phyloP scores from a whole-genome alignment of 1,140 invertebrate species.

The Ooceraea biroi region DNA sequence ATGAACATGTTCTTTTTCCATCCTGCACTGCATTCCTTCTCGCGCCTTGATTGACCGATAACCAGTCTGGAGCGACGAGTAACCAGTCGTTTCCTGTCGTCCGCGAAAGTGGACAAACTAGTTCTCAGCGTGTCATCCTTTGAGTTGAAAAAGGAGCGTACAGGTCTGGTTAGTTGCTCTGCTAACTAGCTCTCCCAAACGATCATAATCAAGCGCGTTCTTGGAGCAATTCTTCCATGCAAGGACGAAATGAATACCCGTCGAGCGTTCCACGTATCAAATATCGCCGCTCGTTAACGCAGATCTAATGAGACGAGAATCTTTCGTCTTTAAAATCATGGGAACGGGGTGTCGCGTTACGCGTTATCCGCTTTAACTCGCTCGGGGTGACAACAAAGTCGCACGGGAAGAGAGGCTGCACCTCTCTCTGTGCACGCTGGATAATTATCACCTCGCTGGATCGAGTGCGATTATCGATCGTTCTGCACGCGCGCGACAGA shows the following conservation, averaged over 20 bases:
- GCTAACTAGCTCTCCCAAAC: not conserved
- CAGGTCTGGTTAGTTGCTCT: constrained; percentile 18
- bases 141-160: constrained; percentile 19
- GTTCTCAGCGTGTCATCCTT: constrained; percentile 7
- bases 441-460: constrained; percentile 53
- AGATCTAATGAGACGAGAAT: constrained; percentile 16
- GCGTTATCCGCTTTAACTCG: constrained; percentile 52
- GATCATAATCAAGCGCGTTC: constrained; percentile 29
- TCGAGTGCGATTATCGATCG: constrained; percentile 52
- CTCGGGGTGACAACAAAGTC: constrained; percentile 53
- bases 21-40: no score
- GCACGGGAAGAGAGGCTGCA: not conserved
- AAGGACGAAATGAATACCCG: constrained; percentile 20
- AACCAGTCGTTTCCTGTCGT: no score
- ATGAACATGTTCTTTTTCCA: not conserved
- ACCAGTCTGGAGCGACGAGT: no score
- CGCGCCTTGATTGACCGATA: no score
- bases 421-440: not conserved
- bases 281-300: constrained; percentile 47
- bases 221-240: not conserved
- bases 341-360: constrained; percentile 37
- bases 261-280: not conserved
- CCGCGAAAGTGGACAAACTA: no score
- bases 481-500: not conserved
- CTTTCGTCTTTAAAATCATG: constrained; percentile 54